Evolutionary conservation across 2,888 invertebrate species (phyloP).

Genomic region (Cepaea hortensis): DNA sequence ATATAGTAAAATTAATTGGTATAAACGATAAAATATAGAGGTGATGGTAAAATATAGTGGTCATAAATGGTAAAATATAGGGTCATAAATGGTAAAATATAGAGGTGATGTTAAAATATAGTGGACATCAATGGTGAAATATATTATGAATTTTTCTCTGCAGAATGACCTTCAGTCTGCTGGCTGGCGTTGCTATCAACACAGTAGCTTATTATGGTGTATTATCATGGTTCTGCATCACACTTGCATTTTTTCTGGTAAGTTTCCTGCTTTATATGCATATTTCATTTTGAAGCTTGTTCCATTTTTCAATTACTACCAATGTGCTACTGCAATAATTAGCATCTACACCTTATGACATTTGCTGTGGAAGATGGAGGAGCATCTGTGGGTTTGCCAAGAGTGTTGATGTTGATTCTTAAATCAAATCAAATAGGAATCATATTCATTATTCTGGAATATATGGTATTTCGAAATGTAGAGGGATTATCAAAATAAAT

Average conservation of each 20-base stretch:
- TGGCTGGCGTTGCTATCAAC: constrained; percentile 85
- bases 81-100: not conserved
- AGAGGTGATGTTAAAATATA: not conserved
- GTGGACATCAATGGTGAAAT: not conserved
- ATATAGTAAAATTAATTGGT: not conserved
- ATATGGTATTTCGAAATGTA: no score
- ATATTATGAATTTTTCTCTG: constrained; percentile 34
- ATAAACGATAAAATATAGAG: not conserved
- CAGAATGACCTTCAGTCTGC: constrained; percentile 85
- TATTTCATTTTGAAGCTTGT: no score
- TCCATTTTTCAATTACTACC: no score
- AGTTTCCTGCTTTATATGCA: constrained; percentile 65
- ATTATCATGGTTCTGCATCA: constrained; percentile 87
- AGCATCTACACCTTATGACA: no score
- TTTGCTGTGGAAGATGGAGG: no score
- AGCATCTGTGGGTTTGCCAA: no score
- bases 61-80: not conserved
- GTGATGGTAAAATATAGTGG: not conserved
- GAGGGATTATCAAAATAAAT: no score
- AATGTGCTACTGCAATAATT: no score
- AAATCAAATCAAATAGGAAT: no score
- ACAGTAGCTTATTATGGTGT: constrained; percentile 87
- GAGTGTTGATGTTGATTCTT: no score
- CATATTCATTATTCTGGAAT: no score
- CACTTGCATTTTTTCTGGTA: constrained; percentile 93